Conservation (phyloP, 2,888 invertebrate genomes). For the Entomobrya multifasciata region DNA sequence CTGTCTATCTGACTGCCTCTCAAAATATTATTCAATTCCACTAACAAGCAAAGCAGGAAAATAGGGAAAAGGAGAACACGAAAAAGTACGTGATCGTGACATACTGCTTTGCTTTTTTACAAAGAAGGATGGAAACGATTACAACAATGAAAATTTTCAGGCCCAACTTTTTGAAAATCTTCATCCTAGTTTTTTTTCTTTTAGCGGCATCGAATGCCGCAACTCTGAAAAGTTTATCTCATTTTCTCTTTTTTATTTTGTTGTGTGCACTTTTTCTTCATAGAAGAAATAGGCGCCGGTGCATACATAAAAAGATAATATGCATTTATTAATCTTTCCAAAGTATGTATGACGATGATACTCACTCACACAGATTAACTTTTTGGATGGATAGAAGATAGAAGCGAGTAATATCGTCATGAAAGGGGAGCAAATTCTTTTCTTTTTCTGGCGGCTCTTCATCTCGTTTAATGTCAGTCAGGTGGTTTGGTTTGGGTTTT, state of each 20-base stretch:
- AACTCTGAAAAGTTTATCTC: not conserved
- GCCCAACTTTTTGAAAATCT: not conserved
- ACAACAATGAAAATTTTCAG: not conserved
- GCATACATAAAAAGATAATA: constrained; percentile 1
- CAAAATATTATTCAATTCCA: constrained; percentile 19
- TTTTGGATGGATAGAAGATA: not conserved
- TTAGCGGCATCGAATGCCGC: not conserved
- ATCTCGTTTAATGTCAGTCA: constrained; percentile 30
- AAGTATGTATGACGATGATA: not conserved
- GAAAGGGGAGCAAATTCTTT: not conserved
- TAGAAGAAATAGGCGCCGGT: not conserved
- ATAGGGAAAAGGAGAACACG: not conserved
- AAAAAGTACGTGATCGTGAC: not conserved
- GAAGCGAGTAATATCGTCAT: not conserved
- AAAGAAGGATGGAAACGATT: not conserved
- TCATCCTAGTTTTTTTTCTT: too few species aligned
- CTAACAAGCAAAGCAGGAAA: constrained; percentile 24
- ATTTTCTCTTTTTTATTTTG: constrained; percentile 1
- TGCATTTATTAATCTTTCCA: constrained; percentile 40
- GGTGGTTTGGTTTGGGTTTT: constrained; percentile 21
- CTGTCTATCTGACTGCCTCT: not conserved
- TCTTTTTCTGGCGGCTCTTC: constrained; percentile 11
- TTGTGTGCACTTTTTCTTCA: not conserved
- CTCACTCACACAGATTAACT: constrained; percentile 26
- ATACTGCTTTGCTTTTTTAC: not conserved